These are phyloP conservation scores for Nannoperca australis DNA, from an alignment of 2,797 vertebrate species.

Conservation along the genomic window DNA sequence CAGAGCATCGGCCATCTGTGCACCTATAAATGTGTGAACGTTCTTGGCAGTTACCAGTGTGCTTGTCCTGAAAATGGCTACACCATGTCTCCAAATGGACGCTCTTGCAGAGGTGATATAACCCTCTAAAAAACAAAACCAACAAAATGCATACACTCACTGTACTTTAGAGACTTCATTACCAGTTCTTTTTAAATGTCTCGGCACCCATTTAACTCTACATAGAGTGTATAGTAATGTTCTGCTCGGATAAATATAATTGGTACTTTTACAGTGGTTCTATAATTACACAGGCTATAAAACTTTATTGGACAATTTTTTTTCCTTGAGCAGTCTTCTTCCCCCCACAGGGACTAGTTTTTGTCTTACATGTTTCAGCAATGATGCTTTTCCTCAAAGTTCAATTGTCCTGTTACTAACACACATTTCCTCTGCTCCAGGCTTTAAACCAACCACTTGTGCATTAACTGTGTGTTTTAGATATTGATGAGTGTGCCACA, in stretches of 20 bases:
- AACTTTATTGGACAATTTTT: constrained; percentile 64
- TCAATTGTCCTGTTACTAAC: constrained; percentile 23
- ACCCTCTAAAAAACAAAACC: not conserved
- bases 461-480: constrained; percentile 77
- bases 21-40: constrained; percentile 94
- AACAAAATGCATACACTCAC: not conserved
- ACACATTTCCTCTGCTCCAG: constrained; percentile 3
- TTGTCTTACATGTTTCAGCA: constrained; percentile 16
- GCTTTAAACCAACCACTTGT: constrained; percentile 31
- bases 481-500: constrained; percentile 93
- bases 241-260: constrained; percentile 65
- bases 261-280: constrained; percentile 49
- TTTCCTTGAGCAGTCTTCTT: constrained; percentile 35
- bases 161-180: not conserved
- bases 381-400: constrained; percentile 23
- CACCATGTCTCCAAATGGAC: constrained; percentile 91
- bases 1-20: constrained; percentile 93
- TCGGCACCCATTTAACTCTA: constrained; percentile 34
- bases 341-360: constrained; percentile 12
- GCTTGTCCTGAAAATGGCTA: constrained; percentile 94
- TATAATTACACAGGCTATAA: constrained; percentile 64
- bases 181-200: constrained; percentile 20
- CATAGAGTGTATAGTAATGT: constrained; percentile 24
- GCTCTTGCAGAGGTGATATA: constrained; percentile 91
- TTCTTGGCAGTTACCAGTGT: constrained; percentile 95